These are phyloP conservation scores for Myotis lucifugus DNA, from an alignment of 2,113 vertebrate genomes.

Conservation along the genomic window DNA sequence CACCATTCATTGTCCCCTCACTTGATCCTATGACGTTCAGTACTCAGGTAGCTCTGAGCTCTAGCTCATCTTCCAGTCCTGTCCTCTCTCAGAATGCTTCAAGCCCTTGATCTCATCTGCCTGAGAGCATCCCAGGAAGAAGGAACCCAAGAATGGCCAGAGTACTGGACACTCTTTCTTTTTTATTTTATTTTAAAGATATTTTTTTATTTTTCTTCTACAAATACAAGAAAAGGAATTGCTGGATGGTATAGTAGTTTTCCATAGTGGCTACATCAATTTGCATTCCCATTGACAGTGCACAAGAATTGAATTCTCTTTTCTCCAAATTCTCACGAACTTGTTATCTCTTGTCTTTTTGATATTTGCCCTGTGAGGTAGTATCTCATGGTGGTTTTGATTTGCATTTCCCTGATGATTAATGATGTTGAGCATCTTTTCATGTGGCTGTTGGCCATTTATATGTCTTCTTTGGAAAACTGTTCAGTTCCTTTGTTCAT, in stretches of 20 bases:
- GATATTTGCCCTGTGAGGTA: not conserved
- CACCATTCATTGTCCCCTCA: not conserved
- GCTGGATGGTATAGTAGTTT: not conserved
- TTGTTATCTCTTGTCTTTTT: not conserved
- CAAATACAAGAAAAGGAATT: not conserved
- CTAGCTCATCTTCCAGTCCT: not conserved
- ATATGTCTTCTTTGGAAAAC: not conserved
- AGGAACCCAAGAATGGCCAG: not conserved
- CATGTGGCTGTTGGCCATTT: not conserved
- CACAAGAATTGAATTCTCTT: not conserved
- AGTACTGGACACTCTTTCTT: not conserved
- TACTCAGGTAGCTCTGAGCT: not conserved
- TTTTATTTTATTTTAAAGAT: not conserved
- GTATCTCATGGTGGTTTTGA: not conserved
- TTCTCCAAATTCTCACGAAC: not conserved
- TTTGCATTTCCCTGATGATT: not conserved
- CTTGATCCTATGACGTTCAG: not conserved
- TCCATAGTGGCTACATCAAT: not conserved
- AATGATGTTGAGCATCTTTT: not conserved
- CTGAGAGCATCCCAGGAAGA: not conserved
- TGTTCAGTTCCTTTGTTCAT: not conserved
- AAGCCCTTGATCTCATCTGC: not conserved
- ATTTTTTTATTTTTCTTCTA: not conserved
- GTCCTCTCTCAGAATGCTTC: not conserved
- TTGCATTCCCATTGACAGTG: not conserved